Evolutionary conservation across 64 coral and sea anemone genomes (phyloP).

Genomic region (Dendrophyllia cribrosa): DNA sequence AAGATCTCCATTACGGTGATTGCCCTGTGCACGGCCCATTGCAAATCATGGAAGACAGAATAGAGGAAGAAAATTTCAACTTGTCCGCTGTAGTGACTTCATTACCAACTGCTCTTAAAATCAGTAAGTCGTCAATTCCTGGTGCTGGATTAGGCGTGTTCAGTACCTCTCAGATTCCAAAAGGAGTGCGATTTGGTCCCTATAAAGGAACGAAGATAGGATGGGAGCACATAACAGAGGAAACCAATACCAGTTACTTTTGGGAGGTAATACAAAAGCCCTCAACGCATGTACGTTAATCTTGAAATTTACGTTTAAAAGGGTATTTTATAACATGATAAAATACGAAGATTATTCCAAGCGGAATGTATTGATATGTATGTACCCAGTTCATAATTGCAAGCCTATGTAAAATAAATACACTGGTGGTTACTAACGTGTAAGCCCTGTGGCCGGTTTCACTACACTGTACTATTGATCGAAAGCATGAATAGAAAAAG

Average conservation of each 20-base stretch:
- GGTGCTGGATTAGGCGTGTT: slow-evolving; percentile 67
- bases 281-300: too few species aligned
- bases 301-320: too few species aligned
- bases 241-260: slow-evolving; percentile 65
- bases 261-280: slow-evolving; percentile 56
- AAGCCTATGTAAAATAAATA: too few species aligned
- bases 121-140: slow-evolving; percentile 42
- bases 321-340: too few species aligned
- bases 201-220: slow-evolving; percentile 67
- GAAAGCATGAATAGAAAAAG: too few species aligned
- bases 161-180: slow-evolving; percentile 31
- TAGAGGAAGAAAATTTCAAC: background rate
- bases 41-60: slow-evolving; percentile 25
- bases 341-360: too few species aligned
- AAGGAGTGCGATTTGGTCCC: slow-evolving; percentile 59
- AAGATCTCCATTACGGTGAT: slow-evolving; percentile 71
- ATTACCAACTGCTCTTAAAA: slow-evolving; percentile 58
- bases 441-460: too few species aligned
- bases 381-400: too few species aligned
- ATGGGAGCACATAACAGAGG: slow-evolving; percentile 52
- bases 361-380: too few species aligned
- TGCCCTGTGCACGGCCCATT: slow-evolving; percentile 70
- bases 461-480: too few species aligned
- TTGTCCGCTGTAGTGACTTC: slow-evolving; percentile 33
- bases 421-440: too few species aligned